Evolutionary conservation across 2,797 vertebrate species (phyloP).

Genomic region (Molossus alvarezi): DNA sequence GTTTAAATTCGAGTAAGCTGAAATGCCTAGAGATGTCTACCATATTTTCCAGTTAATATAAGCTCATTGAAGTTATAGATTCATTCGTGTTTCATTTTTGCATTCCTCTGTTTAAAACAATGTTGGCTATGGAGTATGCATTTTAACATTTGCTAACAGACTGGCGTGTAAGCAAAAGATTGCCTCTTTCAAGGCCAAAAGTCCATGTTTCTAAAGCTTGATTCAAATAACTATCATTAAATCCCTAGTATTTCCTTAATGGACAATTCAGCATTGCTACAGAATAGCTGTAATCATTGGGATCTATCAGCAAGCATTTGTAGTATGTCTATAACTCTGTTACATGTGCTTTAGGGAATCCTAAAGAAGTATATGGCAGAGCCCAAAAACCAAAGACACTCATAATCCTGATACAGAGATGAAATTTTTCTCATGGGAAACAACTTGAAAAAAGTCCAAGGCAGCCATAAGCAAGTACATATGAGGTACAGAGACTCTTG

Average conservation of each 20-base stretch:
- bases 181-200: conserved; percentile 7
- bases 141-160: neutral
- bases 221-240: neutral
- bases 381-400: neutral
- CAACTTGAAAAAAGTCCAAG: neutral
- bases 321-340: neutral
- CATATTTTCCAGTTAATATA: neutral
- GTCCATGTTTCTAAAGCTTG: conserved; percentile 31
- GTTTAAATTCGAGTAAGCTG: neutral
- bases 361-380: neutral
- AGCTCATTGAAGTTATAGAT: neutral
- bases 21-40: neutral
- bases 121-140: neutral
- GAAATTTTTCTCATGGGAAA: conserved; percentile 23
- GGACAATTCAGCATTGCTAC: neutral
- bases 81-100: neutral
- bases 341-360: neutral
- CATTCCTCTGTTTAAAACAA: conserved; percentile 8
- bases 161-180: neutral
- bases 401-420: neutral
- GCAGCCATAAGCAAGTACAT: neutral
- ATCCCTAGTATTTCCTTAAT: neutral
- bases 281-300: neutral
- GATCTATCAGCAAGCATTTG: conserved; percentile 10
- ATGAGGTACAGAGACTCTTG: conserved; percentile 31